These are phyloP conservation scores for Pararge aegeria DNA, from an alignment of 1,140 invertebrate species.

Conservation along the genomic window DNA sequence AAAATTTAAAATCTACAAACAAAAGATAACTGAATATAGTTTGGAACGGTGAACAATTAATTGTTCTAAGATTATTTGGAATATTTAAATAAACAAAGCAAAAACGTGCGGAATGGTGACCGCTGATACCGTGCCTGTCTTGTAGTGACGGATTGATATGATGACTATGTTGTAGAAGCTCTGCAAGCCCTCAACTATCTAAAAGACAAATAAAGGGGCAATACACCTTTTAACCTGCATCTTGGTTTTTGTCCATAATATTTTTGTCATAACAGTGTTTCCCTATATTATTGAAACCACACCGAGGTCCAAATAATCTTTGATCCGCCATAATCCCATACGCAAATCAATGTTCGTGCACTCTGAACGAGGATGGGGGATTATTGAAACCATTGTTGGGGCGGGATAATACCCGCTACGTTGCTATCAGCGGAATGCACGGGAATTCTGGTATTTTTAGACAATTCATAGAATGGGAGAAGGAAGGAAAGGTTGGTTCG, in stretches of 20 bases:
- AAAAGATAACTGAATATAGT: neutral
- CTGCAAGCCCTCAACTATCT: too few relatives aligned
- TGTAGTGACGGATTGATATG: too few relatives aligned
- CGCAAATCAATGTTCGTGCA: constrained; percentile 5
- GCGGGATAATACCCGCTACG: neutral
- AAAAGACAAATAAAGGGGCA: too few relatives aligned
- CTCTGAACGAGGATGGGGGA: neutral
- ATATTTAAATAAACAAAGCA: too few relatives aligned
- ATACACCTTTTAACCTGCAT: too few relatives aligned
- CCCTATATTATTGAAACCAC: neutral
- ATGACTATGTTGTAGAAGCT: too few relatives aligned
- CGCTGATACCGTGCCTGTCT: too few relatives aligned
- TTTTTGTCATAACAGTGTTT: neutral
- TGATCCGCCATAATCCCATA: constrained; percentile 4
- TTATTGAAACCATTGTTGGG: neutral
- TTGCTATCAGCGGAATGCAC: neutral
- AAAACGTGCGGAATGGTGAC: too few relatives aligned
- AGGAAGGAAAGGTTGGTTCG: too few relatives aligned
- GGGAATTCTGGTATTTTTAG: neutral
- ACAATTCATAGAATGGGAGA: too few relatives aligned
- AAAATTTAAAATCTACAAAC: neutral
- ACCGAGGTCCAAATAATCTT: neutral
- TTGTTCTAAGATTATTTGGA: too few relatives aligned
- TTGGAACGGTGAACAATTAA: neutral
- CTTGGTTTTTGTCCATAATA: too few relatives aligned